Base-by-base conservation (phyloP, 2,113 vertebrate species). In the Cyanoderma ruficeps region DNA sequence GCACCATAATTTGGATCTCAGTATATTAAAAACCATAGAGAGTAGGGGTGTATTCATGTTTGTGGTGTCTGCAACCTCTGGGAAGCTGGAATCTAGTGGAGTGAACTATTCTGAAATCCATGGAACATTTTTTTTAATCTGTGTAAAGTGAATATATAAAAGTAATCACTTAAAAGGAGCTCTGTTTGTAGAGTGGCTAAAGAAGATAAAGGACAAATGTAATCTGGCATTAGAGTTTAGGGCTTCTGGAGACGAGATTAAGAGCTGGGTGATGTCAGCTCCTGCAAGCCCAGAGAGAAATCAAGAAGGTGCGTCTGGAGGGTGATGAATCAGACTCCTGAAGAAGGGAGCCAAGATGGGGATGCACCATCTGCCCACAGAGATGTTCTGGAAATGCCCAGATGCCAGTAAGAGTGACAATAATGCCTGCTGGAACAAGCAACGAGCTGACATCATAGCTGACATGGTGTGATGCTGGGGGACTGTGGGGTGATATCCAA, bases 311-410 rank as follows among this genome's bases (percentile, higher is more conserved):
- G 27, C 88, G 59, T 55, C 68, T 33, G 28, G 90, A 93, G 63
- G n/a, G 46, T 83, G 71, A 80, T 55, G 67, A 90, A 47, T 88
- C 90, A 91, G 52, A 49, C 31, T 85, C 68, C 37, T 55, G 74
- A 44, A 70, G 57, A 90, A 67, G 4, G 9, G 15, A 61, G 19
- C 41, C 56, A 87, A 55, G 14, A 1, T 75, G 47, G 56, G 57
- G 46, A 57, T 46, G 28, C 37, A 90, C 46, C 50, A 41, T 44
- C 53, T 89, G 37, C 85, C 69, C 72, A 63, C 39, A 69, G 75
- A 77, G 47, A 39, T 23, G 24, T 75, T 24, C 64, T 63, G 42
- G 91, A 88, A 74, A 53, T 83, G 20, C 42, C 57, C 0, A 0
- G 11, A 18, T 93, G 42, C 50, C 52, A 50, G 11, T 46, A 80